These are phyloP conservation scores for Ceryle rudis DNA, from an alignment of 2,797 vertebrate species.

Conservation along the genomic window DNA sequence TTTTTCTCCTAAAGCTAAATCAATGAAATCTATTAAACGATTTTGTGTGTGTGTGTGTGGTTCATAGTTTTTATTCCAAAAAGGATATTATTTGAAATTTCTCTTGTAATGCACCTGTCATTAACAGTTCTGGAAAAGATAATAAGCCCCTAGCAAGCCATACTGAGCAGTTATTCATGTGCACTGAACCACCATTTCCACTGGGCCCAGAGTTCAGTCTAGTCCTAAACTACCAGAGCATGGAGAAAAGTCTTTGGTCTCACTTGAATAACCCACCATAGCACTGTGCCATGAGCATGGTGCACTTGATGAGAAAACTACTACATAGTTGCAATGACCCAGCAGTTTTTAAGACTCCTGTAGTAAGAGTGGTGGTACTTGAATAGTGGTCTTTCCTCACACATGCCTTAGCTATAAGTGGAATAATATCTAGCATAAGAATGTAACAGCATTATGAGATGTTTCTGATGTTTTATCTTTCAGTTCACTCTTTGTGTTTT, in stretches of 20 bases:
- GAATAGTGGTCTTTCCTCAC: background rate
- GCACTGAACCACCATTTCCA: background rate
- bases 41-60: background rate
- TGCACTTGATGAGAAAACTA: background rate
- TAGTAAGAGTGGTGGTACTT: background rate
- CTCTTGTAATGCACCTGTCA: background rate
- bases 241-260: background rate
- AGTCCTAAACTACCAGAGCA: background rate
- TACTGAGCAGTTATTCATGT: background rate
- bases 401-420: background rate
- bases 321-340: accelerated
- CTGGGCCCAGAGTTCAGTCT: background rate
- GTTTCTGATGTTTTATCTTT: conserved; percentile 32
- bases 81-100: background rate
- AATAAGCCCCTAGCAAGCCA: background rate
- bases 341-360: background rate
- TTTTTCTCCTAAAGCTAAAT: background rate
- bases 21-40: background rate
- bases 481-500: conserved; percentile 29
- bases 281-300: background rate
- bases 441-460: background rate
- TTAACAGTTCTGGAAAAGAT: background rate
- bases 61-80: background rate
- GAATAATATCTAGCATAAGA: background rate
- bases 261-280: background rate